Evolutionary conservation across 2,888 invertebrate genomes (phyloP).

Genomic region (Caenorhabditis doughertyi): DNA sequence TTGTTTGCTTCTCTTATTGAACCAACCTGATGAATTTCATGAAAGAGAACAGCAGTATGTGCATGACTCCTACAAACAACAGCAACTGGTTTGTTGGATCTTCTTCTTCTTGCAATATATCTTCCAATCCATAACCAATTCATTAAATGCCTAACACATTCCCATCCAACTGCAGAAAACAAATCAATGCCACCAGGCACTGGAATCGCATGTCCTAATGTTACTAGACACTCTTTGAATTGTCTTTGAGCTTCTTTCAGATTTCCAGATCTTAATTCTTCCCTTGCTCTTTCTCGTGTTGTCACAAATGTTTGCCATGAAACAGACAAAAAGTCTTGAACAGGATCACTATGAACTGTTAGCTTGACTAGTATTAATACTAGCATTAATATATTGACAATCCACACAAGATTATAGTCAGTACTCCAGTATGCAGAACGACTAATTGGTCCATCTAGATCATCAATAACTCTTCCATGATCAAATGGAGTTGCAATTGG

Average conservation of each 20-base stretch:
- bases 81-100: conserved; percentile 71
- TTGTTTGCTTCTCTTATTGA: not conserved
- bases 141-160: conserved; percentile 77
- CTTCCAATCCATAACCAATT: conserved; percentile 82
- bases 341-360: conserved; percentile 72
- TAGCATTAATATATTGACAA: conserved; percentile 70
- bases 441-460: conserved; percentile 10
- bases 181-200: conserved; percentile 77
- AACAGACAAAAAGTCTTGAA: conserved; percentile 71
- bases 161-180: conserved; percentile 74
- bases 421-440: conserved; percentile 48
- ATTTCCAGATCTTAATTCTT: conserved; percentile 73
- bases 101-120: conserved; percentile 68
- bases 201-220: conserved; percentile 79
- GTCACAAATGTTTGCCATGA: conserved; percentile 77
- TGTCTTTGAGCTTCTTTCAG: conserved; percentile 79
- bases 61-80: conserved; percentile 81
- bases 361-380: conserved; percentile 68
- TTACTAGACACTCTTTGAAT: conserved; percentile 77
- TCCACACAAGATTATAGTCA: conserved; percentile 64
- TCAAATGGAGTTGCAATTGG: conserved; percentile 61
- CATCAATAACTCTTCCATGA: conserved; percentile 62
- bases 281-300: conserved; percentile 72
- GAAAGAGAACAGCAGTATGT: conserved; percentile 80
- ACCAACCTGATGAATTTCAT: conserved; percentile 77